Evolutionary conservation across 2,888 invertebrate species (phyloP).

Genomic region (Dicranocentrus wangi): DNA sequence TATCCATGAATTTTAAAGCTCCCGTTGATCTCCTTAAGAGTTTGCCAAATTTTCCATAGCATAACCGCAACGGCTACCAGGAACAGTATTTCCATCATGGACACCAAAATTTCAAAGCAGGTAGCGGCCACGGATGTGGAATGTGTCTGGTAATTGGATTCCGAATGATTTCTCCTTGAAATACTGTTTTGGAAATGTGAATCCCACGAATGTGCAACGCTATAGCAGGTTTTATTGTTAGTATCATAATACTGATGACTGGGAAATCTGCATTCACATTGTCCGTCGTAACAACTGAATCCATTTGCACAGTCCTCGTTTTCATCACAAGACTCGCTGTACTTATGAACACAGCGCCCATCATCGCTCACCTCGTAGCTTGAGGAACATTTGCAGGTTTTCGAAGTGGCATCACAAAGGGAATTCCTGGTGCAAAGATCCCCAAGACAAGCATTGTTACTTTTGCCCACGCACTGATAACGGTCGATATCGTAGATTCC

Average conservation of each 20-base stretch:
- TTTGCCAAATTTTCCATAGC: background rate
- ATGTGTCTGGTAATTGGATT: too few species aligned
- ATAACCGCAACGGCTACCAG: slow-evolving; percentile 9
- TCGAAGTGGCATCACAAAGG: background rate
- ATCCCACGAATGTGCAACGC: slow-evolving; percentile 38
- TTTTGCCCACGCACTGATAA: slow-evolving; percentile 36
- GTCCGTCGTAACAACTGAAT: slow-evolving; percentile 13
- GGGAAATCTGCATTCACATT: slow-evolving; percentile 32
- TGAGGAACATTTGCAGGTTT: slow-evolving; percentile 21
- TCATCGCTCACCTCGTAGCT: slow-evolving; percentile 7
- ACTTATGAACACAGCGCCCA: slow-evolving; percentile 31
- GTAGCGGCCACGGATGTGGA: too few species aligned
- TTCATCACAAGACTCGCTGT: slow-evolving; percentile 23
- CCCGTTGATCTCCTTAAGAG: background rate
- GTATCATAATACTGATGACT: slow-evolving; percentile 32
- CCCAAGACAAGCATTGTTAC: slow-evolving; percentile 16
- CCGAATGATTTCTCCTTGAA: background rate
- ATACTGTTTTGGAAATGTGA: too few species aligned
- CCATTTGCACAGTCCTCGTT: slow-evolving; percentile 33
- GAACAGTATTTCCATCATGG: background rate
- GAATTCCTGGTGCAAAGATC: slow-evolving; percentile 26
- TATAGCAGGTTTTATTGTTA: slow-evolving; percentile 32
- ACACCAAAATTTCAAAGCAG: background rate
- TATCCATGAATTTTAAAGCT: slow-evolving; percentile 24
- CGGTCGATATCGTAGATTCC: slow-evolving; percentile 18